Percentiles rank a stretch among this genome's conserved stretches.
phyloP scores from a whole-genome alignment of 2,113 vertebrate species.

The Eidolon helvum region DNA sequence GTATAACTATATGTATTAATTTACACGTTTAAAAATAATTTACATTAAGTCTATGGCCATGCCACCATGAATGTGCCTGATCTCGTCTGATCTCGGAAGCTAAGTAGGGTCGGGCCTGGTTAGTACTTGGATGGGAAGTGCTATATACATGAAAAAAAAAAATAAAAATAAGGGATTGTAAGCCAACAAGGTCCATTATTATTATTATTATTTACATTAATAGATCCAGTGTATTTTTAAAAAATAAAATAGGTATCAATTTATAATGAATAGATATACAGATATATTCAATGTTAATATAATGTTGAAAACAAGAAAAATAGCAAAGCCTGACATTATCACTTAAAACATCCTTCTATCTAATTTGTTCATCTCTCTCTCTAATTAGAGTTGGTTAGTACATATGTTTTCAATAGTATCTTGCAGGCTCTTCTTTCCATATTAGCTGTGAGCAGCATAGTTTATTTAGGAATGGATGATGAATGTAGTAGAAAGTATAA shows the following conservation, averaged over 20 bases:
- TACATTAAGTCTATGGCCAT: no score
- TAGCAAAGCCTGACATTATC: not conserved
- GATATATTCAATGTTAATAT: not conserved
- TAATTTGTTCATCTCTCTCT: not conserved
- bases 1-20: not conserved
- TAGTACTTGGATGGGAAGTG: no score
- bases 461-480: not conserved
- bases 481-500: not conserved
- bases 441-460: not conserved
- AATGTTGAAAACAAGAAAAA: not conserved
- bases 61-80: no score
- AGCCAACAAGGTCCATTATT: no score
- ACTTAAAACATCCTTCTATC: not conserved
- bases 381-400: not conserved
- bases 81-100: no score
- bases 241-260: not conserved
- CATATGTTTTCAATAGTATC: not conserved
- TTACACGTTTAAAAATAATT: slow-evolving; percentile 2
- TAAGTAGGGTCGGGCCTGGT: no score
- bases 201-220: not conserved
- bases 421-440: not conserved
- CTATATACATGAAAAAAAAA: no score
- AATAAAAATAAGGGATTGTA: no score
- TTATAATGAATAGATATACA: not conserved
- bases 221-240: not conserved